phyloP scores from a whole-genome alignment of 30 jellyfish, hydroid and myxozoan species.

The Chironex yamaguchii region DNA sequence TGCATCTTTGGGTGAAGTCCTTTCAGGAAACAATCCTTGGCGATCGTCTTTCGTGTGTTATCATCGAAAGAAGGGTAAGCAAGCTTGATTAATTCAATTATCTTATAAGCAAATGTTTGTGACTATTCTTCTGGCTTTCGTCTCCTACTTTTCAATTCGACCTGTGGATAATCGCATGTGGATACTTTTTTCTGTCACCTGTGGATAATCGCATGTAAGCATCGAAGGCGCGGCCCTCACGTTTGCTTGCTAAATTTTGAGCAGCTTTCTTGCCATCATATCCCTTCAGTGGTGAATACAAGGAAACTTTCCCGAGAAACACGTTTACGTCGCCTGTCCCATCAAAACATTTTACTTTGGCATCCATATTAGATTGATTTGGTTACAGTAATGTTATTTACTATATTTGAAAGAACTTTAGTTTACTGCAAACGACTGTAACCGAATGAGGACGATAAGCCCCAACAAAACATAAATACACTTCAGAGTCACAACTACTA shows the following conservation, averaged over 20 bases:
- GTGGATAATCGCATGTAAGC: constrained; percentile 13
- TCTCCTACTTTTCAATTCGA: neutral
- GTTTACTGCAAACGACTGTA: too few relatives aligned
- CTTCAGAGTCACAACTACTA: too few relatives aligned
- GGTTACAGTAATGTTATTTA: constrained; percentile 21
- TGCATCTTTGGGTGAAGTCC: constrained; percentile 29
- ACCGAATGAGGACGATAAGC: too few relatives aligned
- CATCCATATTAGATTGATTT: constrained; percentile 8
- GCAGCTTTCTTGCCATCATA: constrained; percentile 22
- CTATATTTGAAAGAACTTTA: neutral
- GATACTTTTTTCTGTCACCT: constrained; percentile 1
- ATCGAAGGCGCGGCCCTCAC: constrained; percentile 27
- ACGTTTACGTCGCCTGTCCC: constrained; percentile 15
- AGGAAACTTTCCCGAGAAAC: neutral
- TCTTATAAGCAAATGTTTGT: constrained; percentile 16
- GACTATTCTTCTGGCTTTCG: constrained; percentile 22
- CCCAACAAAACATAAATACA: too few relatives aligned
- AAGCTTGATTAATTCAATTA: constrained; percentile 15
- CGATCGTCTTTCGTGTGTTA: constrained; percentile 8
- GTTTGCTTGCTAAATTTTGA: constrained; percentile 13
- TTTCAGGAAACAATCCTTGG: neutral
- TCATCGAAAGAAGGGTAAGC: constrained; percentile 36
- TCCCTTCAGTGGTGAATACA: constrained; percentile 5
- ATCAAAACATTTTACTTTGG: constrained; percentile 9
- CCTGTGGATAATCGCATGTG: too few relatives aligned